Evolutionary conservation across 1,140 invertebrate species (phyloP), one percentile per base, ranked within the genome.

Genomic region (Apis florea): DNA sequence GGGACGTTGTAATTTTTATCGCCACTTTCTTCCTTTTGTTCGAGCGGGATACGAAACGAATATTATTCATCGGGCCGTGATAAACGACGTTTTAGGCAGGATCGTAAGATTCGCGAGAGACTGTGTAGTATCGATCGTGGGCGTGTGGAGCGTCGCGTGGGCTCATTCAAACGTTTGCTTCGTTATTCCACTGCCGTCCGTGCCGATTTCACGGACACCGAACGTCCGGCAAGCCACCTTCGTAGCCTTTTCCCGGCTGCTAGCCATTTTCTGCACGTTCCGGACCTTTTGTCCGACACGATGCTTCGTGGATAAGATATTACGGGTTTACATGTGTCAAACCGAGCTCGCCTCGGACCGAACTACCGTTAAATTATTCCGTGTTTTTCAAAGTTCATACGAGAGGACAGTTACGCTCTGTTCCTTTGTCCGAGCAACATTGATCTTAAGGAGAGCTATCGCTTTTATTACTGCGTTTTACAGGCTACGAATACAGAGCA

Each of bases 131-230:
- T 67, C 74, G 47, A 64, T 61, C 70, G 87, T 89, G 61, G 81
- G 84, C 84, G 83, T 61, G 56, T 80, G 72, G 79, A 61, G 47
- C 67, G 78, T 51, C 84, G 86, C 88, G 89, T 90, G 84, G 77
- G 88, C 84, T 88, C 86, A 90, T 91, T 90, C 83, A 90, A 81
- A 69, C 82, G 86, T 87, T 40, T 76, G 82, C 63, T 83, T 84
- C 70, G 84, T 59, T 83, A 87, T 88, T 88, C 81, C 75, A 72
- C 59, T 74, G 79, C 66, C 86, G 82, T 86, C 51, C 59, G 79
- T 81, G 79, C 79, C 24, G 72, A 75, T 81, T 81, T 66, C 64
- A 61, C 63, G 71, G 72, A n/a, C 72, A 64, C 17, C 17, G 49
- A 47, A 68, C 15, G 61, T 74, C 71, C 72, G 53, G 9, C 5